Evolutionary conservation across 2,113 vertebrate species (phyloP), one percentile per base, ranked within the genome.

Genomic region (Peromyscus leucopus): DNA sequence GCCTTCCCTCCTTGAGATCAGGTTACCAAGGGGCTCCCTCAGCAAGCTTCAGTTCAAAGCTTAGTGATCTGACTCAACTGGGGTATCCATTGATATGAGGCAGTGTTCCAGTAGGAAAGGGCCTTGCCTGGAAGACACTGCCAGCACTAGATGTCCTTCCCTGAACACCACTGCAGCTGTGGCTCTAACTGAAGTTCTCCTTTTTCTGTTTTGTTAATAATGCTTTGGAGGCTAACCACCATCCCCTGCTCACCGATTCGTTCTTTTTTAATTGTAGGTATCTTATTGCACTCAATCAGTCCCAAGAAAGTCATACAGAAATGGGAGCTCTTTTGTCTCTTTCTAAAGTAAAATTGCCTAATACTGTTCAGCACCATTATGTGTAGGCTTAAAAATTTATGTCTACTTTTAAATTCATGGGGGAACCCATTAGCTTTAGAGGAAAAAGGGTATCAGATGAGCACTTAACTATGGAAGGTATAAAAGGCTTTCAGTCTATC

Each of bases 331-430:
- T 76, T 97, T 92, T 95, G 74, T 94, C 69, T 91, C 93, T 95
- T 94, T 91, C 69, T 91, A 79, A 97, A 94, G 78, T 96, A 71
- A 97, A 96, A 96, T 75, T 96, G 39, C 28, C 87, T 87, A 71
- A 90, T 19, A 83, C 28, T 10, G 2, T 94, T 87, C 67, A 82
- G 83, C 15, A 96, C 87, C 95, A 94, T 93, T 95, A 92, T 82
- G 11, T 76, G 42, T 33, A 83, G 26, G 42, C 48, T 89, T 95
- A 96, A 91, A 93, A 92, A 28, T 87, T 93, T 88, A 90, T 92
- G 63, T 67, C n/a, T 80, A 87, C 69, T 97, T 91, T n/a, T 90
- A 46, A 95, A 84, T 79, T 93, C 63, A 59, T 76, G 74, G 36
- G 2, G 12, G 16, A 91, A 87, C 71, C 31, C 78, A 88, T 95